These are phyloP conservation scores for Seira sanloemensis DNA, from an alignment of 2,888 invertebrate genomes.

Conservation along the genomic window DNA sequence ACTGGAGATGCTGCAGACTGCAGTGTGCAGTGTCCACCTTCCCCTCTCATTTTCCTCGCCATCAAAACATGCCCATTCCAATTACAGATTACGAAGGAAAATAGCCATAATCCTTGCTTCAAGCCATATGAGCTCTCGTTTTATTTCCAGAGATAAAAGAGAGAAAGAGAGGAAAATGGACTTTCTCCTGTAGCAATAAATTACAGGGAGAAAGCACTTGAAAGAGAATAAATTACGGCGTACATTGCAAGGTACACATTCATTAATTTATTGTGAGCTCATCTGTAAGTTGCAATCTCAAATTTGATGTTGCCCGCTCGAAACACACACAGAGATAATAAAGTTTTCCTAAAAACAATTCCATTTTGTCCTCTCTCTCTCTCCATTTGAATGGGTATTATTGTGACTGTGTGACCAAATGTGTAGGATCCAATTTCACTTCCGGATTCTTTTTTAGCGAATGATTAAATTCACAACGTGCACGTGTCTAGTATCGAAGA, in stretches of 20 bases:
- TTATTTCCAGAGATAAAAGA: background rate
- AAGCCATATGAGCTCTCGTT: background rate
- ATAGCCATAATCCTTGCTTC: constrained; percentile 4
- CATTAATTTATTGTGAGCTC: constrained; percentile 4
- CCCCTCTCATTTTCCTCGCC: constrained; percentile 4
- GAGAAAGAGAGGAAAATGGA: background rate
- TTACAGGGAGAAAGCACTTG: background rate
- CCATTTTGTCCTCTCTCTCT: background rate
- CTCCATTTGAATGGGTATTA: no score
- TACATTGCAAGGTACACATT: constrained; percentile 1
- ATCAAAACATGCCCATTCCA: constrained; percentile 4
- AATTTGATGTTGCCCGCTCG: background rate
- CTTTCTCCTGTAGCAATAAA: background rate
- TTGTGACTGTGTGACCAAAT: background rate
- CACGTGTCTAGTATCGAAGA: background rate
- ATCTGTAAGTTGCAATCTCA: background rate
- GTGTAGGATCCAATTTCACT: constrained; percentile 4
- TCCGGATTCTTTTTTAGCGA: background rate
- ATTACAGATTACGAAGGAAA: constrained; percentile 4
- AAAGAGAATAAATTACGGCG: background rate
- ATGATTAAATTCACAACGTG: background rate
- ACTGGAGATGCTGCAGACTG: background rate
- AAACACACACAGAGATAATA: background rate
- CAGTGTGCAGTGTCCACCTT: background rate
- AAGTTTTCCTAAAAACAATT: constrained; percentile 1